phyloP scores from a whole-genome alignment of 2,113 vertebrate genomes.

The Perca flavescens region DNA sequence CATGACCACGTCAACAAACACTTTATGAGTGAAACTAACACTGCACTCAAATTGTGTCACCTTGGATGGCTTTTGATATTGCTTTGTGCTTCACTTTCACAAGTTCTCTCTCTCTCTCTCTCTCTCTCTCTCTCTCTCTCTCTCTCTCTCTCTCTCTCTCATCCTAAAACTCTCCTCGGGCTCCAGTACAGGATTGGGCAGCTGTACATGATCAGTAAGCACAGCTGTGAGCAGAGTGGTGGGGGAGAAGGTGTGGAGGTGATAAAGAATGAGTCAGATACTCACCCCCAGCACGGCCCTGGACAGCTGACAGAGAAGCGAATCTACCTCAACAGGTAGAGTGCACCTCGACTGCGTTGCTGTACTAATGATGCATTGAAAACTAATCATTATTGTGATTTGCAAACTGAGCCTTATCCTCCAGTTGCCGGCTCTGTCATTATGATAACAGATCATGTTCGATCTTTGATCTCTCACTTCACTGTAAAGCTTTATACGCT shows the following conservation, averaged over 20 bases:
- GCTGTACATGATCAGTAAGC: constrained; percentile 96
- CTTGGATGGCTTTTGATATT: constrained; percentile 11
- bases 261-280: constrained; percentile 87
- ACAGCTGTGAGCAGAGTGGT: constrained; percentile 92
- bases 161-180: constrained; percentile 24
- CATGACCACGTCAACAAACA: not conserved
- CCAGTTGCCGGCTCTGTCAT: constrained; percentile 8
- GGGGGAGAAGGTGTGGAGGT: constrained; percentile 93
- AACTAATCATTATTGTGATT: constrained; percentile 9
- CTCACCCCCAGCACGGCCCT: constrained; percentile 86
- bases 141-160: too few species aligned
- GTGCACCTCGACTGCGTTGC: not conserved
- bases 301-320: constrained; percentile 93
- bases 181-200: constrained; percentile 90
- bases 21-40: constrained; percentile 7
- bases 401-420: constrained; percentile 1
- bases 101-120: not conserved
- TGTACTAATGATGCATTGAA: constrained; percentile 14
- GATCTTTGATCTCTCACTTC: constrained; percentile 44
- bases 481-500: constrained; percentile 7
- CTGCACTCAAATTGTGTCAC: not conserved
- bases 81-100: constrained; percentile 19
- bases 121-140: not conserved
- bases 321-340: constrained; percentile 92
- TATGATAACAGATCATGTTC: constrained; percentile 25